Evolutionary conservation across 1,140 invertebrate species (phyloP).

Genomic region (Telenomus remus): DNA sequence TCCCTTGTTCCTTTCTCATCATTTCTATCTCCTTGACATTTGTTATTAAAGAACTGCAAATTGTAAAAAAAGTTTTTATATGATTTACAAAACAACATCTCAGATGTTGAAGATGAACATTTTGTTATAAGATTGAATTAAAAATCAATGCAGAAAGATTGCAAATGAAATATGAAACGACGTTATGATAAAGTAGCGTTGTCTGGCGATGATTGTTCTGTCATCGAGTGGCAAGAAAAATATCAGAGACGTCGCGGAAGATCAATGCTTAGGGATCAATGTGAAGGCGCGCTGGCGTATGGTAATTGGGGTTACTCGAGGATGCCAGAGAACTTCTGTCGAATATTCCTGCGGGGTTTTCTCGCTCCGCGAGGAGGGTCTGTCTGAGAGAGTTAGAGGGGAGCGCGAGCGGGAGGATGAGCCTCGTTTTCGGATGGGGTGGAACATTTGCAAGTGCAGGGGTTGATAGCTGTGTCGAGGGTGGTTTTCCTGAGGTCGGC

Average conservation of each 20-base stretch:
- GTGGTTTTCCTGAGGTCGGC: constrained; percentile 72
- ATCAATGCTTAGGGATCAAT: constrained; percentile 45
- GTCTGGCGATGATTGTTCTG: constrained; percentile 39
- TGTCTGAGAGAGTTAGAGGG: constrained; percentile 23
- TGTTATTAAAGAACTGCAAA: no score
- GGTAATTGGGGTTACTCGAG: constrained; percentile 58
- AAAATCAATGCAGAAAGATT: no score
- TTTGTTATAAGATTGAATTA: not conserved
- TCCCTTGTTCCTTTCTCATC: not conserved
- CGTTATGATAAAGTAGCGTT: no score
- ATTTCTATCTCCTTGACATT: no score
- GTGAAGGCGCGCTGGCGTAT: constrained; percentile 43
- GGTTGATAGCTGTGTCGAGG: constrained; percentile 69
- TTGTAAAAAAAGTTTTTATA: no score
- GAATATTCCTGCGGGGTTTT: constrained; percentile 71
- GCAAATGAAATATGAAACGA: no score
- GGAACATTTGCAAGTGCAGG: constrained; percentile 61
- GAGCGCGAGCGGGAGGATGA: constrained; percentile 53
- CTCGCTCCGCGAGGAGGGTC: constrained; percentile 53
- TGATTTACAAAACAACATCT: no score
- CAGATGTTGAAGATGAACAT: no score
- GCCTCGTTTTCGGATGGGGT: constrained; percentile 64
- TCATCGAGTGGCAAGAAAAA: constrained; percentile 44
- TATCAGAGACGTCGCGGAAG: constrained; percentile 52
- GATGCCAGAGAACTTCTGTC: constrained; percentile 54